These are phyloP conservation scores for Caenorhabditis panamensis DNA, from an alignment of 2,888 invertebrate genomes.

Conservation along the genomic window DNA sequence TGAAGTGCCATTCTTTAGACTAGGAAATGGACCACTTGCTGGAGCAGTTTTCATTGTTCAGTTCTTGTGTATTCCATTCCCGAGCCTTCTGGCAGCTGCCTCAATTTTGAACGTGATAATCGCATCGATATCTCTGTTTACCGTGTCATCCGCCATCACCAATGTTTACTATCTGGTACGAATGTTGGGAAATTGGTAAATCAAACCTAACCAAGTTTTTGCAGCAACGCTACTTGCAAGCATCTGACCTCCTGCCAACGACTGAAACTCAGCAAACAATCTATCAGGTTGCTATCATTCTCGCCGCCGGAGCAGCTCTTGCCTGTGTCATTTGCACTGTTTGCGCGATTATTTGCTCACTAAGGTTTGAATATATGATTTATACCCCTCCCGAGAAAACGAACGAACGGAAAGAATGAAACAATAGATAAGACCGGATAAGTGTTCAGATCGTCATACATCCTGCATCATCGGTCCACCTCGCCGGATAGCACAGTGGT, in stretches of 20 bases:
- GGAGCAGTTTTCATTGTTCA: conserved; percentile 78
- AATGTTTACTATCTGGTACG: conserved; percentile 80
- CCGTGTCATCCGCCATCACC: conserved; percentile 77
- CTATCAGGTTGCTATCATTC: conserved; percentile 75
- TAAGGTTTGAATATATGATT: conserved; percentile 68
- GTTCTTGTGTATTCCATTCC: conserved; percentile 72
- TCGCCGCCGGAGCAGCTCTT: conserved; percentile 77
- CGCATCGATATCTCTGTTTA: conserved; percentile 78
- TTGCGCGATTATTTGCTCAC: conserved; percentile 73
- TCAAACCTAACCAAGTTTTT: conserved; percentile 16
- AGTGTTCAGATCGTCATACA: conserved; percentile 74
- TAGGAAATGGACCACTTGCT: conserved; percentile 80
- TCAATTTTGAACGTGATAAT: conserved; percentile 77
- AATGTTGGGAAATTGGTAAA: conserved; percentile 16
- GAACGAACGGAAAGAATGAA: background rate
- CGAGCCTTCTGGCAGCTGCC: conserved; percentile 74
- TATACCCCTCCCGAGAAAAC: conserved; percentile 18
- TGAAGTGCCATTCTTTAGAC: conserved; percentile 79
- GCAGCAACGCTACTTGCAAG: conserved; percentile 75
- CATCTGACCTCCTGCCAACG: conserved; percentile 69
- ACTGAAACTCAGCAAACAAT: conserved; percentile 68
- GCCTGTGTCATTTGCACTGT: conserved; percentile 76
- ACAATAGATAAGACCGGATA: background rate
- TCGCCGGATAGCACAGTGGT: conserved; percentile 71
- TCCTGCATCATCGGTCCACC: conserved; percentile 75